These are phyloP conservation scores for Syrphus vitripennis DNA, from an alignment of 2,888 invertebrate genomes.

Conservation along the genomic window DNA sequence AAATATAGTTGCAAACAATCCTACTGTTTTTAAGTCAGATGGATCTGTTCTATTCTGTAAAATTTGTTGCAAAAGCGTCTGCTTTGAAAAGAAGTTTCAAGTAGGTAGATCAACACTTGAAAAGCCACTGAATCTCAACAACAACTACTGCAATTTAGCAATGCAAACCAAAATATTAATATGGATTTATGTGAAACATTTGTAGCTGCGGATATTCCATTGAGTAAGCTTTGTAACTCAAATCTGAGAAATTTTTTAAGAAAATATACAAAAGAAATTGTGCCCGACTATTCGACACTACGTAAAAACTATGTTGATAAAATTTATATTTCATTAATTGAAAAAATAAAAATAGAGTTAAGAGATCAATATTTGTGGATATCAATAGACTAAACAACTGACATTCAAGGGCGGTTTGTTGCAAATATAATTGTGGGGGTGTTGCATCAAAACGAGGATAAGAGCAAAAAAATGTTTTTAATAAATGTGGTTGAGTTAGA, in stretches of 20 bases:
- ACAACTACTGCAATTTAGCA: background rate
- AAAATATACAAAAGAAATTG: background rate
- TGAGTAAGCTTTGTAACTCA: background rate
- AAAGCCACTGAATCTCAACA: background rate
- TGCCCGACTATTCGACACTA: background rate
- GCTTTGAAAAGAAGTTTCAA: background rate
- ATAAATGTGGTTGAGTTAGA: constrained; percentile 28
- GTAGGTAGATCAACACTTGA: background rate
- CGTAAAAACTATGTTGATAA: no score
- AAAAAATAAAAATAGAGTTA: background rate
- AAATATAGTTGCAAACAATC: background rate
- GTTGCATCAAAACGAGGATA: constrained; percentile 12
- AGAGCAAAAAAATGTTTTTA: constrained; percentile 15
- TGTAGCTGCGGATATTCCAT: background rate
- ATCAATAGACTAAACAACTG: background rate
- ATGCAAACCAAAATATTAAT: background rate
- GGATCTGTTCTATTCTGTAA: background rate
- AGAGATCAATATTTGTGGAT: background rate
- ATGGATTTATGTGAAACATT: background rate
- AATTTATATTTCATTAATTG: background rate
- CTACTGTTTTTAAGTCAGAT: background rate
- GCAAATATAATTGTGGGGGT: constrained; percentile 27
- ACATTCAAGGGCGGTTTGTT: constrained; percentile 15
- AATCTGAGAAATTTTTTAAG: background rate
- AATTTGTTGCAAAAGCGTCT: background rate